phyloP scores from a whole-genome alignment of 2,797 vertebrate genomes.

The Bryconaethiops microstoma region DNA sequence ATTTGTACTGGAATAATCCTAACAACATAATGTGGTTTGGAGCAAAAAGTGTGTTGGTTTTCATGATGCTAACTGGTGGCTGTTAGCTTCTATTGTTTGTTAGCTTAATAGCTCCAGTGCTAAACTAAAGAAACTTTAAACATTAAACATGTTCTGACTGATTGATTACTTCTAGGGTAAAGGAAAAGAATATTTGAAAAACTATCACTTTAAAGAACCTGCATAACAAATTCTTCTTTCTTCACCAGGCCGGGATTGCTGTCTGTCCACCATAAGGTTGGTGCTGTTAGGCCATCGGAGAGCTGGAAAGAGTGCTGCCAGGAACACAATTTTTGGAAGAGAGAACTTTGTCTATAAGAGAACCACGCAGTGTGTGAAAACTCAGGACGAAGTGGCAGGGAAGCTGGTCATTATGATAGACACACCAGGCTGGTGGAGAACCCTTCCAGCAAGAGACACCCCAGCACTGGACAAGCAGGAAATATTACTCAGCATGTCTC shows the following conservation, averaged over 20 bases:
- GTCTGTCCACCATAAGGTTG: constrained; percentile 47
- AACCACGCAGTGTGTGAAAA: constrained; percentile 41
- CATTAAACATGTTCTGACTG: too few species aligned
- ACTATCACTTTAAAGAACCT: too few species aligned
- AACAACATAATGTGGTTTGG: too few species aligned
- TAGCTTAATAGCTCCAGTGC: too few species aligned
- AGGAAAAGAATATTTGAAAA: too few species aligned
- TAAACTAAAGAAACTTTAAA: too few species aligned
- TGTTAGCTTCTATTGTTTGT: too few species aligned
- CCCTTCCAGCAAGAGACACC: constrained; percentile 42
- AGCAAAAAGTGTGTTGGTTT: too few species aligned
- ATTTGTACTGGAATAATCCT: too few species aligned
- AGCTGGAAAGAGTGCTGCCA: constrained; percentile 52
- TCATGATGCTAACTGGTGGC: too few species aligned
- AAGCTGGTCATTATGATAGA: constrained; percentile 53
- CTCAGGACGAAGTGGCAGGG: constrained; percentile 44
- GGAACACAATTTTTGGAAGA: constrained; percentile 50
- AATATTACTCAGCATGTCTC: constrained; percentile 52
- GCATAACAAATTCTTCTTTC: background rate
- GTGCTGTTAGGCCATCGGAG: constrained; percentile 50
- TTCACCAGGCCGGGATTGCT: constrained; percentile 32
- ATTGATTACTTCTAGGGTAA: too few species aligned
- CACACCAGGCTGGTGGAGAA: constrained; percentile 59
- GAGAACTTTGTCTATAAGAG: constrained; percentile 15
- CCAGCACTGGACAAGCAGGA: constrained; percentile 54